Evolutionary conservation across 37 sponge, comb jelly and placozoan genomes (phyloP).

Genomic region (Dysidea cf. avara): DNA sequence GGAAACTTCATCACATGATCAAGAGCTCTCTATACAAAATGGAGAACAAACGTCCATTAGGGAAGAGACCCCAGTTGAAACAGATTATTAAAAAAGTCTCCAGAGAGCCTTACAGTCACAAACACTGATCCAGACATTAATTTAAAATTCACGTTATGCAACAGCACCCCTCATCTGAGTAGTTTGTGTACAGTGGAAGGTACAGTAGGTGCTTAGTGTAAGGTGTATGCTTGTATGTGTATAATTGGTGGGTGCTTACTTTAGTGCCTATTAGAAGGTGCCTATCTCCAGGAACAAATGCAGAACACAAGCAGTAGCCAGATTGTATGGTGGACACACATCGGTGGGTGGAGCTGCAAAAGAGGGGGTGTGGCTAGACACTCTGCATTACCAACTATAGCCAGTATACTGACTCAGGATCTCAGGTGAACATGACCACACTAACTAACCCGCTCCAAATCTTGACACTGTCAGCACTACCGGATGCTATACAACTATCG

Average conservation of each 20-base stretch:
- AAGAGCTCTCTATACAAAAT: no score
- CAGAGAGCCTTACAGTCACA: no score
- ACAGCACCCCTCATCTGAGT: no score
- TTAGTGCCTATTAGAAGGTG: constrained; percentile 85
- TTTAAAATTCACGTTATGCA: no score
- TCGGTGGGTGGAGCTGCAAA: constrained; percentile 61
- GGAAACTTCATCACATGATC: no score
- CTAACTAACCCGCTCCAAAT: constrained; percentile 68
- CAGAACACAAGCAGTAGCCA: constrained; percentile 68
- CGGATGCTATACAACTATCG: constrained; percentile 64
- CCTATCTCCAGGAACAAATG: constrained; percentile 90
- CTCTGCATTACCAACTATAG: background rate
- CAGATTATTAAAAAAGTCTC: no score
- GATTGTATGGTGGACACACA: constrained; percentile 74
- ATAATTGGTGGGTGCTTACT: constrained; percentile 41
- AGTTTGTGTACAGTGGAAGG: no score
- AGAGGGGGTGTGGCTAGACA: background rate
- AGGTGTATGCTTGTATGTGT: no score
- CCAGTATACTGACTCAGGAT: background rate
- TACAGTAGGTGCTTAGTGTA: no score
- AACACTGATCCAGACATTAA: no score
- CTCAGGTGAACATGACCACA: background rate
- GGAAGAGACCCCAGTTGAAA: no score
- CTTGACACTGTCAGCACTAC: constrained; percentile 59
- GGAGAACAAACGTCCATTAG: no score